Conservation (phyloP, 2,113 vertebrate genomes). For the Galbula dea region DNA sequence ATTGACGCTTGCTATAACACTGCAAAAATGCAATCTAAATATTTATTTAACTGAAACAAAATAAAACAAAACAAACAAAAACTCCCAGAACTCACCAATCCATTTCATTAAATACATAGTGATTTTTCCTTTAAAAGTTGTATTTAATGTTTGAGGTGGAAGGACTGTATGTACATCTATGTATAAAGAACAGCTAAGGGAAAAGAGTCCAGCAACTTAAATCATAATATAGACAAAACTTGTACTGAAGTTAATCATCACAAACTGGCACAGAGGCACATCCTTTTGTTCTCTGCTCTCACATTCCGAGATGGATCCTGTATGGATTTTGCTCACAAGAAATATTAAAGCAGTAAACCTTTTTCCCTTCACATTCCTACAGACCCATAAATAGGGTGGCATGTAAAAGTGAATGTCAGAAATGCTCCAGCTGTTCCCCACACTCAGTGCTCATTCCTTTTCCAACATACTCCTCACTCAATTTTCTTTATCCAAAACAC, state of each 20-base stretch:
- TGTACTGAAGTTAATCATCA: slow-evolving; percentile 43
- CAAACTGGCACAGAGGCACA: slow-evolving; percentile 29
- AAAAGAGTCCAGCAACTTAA: neutral
- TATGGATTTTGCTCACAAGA: slow-evolving; percentile 54
- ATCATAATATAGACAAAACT: neutral
- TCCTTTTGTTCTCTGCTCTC: slow-evolving; percentile 50
- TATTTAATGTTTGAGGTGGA: neutral
- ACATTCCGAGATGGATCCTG: slow-evolving; percentile 44
- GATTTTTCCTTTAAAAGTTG: neutral
- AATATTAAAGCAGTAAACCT: slow-evolving; percentile 65
- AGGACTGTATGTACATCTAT: neutral
- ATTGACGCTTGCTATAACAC: neutral
- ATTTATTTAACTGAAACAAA: neutral
- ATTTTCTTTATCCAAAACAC: slow-evolving; percentile 23
- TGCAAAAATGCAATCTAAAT: neutral
- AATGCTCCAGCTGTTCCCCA: slow-evolving; percentile 16
- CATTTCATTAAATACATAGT: neutral
- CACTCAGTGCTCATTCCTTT: neutral
- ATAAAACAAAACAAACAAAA: neutral
- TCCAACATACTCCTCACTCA: neutral
- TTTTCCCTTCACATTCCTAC: slow-evolving; percentile 48
- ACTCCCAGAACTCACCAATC: neutral
- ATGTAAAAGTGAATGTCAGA: slow-evolving; percentile 7
- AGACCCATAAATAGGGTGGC: slow-evolving; percentile 30
- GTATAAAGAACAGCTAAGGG: neutral